phyloP scores from a whole-genome alignment of 2,113 vertebrate species.

The Charadrius vociferus region DNA sequence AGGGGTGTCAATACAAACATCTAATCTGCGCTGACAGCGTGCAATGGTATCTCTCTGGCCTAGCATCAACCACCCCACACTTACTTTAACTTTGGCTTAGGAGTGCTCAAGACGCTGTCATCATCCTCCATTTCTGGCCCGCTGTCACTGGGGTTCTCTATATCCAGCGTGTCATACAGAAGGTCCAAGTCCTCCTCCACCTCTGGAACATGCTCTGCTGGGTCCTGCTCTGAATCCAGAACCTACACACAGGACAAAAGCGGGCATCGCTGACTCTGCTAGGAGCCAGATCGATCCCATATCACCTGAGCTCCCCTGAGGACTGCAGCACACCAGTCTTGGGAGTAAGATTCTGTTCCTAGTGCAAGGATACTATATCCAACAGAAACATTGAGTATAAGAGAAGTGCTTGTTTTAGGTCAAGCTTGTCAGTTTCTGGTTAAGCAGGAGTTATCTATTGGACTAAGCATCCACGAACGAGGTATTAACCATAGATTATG shows the following conservation, averaged over 20 bases:
- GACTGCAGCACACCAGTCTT: background rate
- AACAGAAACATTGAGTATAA: background rate
- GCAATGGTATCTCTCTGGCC: background rate
- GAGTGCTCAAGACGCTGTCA: conserved; percentile 95
- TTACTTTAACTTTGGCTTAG: conserved; percentile 95
- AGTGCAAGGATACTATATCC: background rate
- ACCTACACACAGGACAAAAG: conserved; percentile 74
- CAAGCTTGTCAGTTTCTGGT: background rate
- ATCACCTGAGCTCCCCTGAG: background rate
- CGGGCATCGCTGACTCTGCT: background rate
- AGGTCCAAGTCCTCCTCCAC: conserved; percentile 91
- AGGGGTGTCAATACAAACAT: background rate
- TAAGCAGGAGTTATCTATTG: background rate
- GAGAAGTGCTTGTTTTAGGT: background rate
- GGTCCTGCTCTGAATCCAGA: conserved; percentile 96
- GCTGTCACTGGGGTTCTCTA: conserved; percentile 95
- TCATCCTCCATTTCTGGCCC: conserved; percentile 96
- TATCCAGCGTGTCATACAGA: conserved; percentile 92
- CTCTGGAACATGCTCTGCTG: conserved; percentile 87
- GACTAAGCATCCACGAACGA: background rate
- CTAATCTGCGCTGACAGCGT: background rate
- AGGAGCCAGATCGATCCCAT: background rate
- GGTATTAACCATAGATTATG: background rate
- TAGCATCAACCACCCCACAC: background rate
- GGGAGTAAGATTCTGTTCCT: background rate